A percentile compares a stretch with the other conserved stretches of the same genome.
Conservation (phyloP, 1,140 invertebrate genomes). For the Euura lappo region DNA sequence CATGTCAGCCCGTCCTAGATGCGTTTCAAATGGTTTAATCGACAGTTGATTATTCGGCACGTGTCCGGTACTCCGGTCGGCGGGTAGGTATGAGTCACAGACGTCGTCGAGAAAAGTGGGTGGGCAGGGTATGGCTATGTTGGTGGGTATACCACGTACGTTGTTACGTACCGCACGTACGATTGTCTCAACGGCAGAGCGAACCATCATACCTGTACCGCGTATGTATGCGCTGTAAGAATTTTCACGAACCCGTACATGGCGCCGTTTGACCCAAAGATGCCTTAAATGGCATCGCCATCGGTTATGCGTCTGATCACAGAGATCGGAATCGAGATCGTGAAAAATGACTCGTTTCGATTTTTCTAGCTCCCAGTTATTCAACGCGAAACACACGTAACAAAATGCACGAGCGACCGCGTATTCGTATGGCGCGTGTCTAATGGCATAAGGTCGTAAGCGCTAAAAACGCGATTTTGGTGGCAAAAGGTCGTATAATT, state of each 20-base stretch:
- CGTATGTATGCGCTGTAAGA: conserved; percentile 49
- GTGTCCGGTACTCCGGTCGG: conserved; percentile 12
- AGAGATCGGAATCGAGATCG: too few relatives aligned
- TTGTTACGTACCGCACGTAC: conserved; percentile 44
- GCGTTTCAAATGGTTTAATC: conserved; percentile 22
- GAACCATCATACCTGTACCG: conserved; percentile 27
- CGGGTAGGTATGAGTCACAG: conserved; percentile 14
- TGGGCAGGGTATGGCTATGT: too few relatives aligned
- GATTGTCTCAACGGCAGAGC: conserved; percentile 49
- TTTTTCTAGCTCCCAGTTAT: too few relatives aligned
- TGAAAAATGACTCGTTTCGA: too few relatives aligned
- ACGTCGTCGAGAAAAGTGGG: conserved; percentile 29
- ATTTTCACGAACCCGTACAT: conserved; percentile 39
- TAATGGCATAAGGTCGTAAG: too few relatives aligned
- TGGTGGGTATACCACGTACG: too few relatives aligned
- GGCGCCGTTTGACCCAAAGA: conserved; percentile 16
- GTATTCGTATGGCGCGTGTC: too few relatives aligned
- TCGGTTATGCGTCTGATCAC: too few relatives aligned
- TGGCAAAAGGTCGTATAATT: too few relatives aligned
- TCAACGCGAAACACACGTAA: too few relatives aligned
- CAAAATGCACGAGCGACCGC: too few relatives aligned
- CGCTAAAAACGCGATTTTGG: too few relatives aligned
- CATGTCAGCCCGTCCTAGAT: not conserved
- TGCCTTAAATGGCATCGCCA: not conserved
- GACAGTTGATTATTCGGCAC: conserved; percentile 38